These are phyloP conservation scores for Leguminivora glycinivorella DNA, from an alignment of 1,140 invertebrate species.

Conservation along the genomic window DNA sequence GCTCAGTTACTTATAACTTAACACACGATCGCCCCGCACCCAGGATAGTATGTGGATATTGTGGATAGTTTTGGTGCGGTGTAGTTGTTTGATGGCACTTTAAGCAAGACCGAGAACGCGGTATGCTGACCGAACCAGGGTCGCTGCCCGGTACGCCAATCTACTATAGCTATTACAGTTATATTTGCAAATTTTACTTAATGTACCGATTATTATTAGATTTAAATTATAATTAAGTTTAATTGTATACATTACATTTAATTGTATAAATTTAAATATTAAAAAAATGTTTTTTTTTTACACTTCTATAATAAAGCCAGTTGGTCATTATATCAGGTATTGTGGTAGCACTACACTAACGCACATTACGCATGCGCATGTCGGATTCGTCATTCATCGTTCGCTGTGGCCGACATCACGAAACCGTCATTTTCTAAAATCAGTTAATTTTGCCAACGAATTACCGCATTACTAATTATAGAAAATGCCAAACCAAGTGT, in stretches of 20 bases:
- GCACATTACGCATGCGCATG: conserved; percentile 55
- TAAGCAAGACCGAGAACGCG: no score
- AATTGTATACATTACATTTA: background rate
- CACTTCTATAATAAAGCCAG: background rate
- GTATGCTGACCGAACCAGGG: no score
- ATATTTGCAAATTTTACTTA: no score
- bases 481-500: conserved; percentile 82
- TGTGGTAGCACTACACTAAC: conserved; percentile 3
- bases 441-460: conserved; percentile 64
- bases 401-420: conserved; percentile 67
- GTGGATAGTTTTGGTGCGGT: no score
- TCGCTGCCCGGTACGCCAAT: no score
- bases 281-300: background rate
- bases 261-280: background rate
- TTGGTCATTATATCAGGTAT: background rate
- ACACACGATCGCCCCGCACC: no score
- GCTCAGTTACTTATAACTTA: no score
- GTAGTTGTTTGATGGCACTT: no score
- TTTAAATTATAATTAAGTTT: no score
- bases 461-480: conserved; percentile 51
- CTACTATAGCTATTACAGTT: no score
- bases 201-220: no score
- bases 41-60: no score
- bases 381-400: conserved; percentile 68
- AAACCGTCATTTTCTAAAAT: conserved; percentile 56